Percentiles rank a stretch among this genome's conserved stretches.
Conservation (phyloP, 2,797 vertebrate genomes). For the Decapterus maruadsi region DNA sequence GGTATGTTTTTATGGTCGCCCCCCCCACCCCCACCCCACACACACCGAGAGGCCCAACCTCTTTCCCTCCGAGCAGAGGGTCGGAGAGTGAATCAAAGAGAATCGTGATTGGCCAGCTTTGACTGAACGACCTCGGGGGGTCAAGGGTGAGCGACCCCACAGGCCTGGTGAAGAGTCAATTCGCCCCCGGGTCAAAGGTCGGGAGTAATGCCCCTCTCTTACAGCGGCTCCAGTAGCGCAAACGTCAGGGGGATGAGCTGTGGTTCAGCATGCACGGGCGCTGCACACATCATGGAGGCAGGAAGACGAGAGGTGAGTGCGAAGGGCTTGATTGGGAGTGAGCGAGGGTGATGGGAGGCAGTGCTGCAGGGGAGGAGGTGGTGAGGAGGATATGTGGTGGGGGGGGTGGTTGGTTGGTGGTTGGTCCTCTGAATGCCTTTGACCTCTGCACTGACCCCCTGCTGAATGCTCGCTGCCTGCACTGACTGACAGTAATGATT, state of each 20-base stretch:
- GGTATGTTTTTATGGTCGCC: constrained; percentile 71
- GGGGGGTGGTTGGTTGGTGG: constrained; percentile 50
- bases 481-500: constrained; percentile 69
- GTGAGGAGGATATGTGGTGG: constrained; percentile 44
- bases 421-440: constrained; percentile 85
- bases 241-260: constrained; percentile 57
- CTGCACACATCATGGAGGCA: constrained; percentile 42
- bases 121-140: constrained; percentile 67
- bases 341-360: constrained; percentile 53
- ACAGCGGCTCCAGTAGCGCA: constrained; percentile 48
- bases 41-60: constrained; percentile 35
- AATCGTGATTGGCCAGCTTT: constrained; percentile 77
- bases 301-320: constrained; percentile 58
- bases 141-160: constrained; percentile 76
- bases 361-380: constrained; percentile 41
- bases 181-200: constrained; percentile 80
- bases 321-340: constrained; percentile 72
- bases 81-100: constrained; percentile 71
- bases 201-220: constrained; percentile 57
- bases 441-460: constrained; percentile 80
- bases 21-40: too few species aligned
- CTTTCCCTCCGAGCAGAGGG: constrained; percentile 50
- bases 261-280: constrained; percentile 51
- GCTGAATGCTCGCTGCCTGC: constrained; percentile 58
- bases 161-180: constrained; percentile 85